These are phyloP conservation scores for Drosophila birchii DNA, from an alignment of 2,888 invertebrate genomes.

Conservation along the genomic window DNA sequence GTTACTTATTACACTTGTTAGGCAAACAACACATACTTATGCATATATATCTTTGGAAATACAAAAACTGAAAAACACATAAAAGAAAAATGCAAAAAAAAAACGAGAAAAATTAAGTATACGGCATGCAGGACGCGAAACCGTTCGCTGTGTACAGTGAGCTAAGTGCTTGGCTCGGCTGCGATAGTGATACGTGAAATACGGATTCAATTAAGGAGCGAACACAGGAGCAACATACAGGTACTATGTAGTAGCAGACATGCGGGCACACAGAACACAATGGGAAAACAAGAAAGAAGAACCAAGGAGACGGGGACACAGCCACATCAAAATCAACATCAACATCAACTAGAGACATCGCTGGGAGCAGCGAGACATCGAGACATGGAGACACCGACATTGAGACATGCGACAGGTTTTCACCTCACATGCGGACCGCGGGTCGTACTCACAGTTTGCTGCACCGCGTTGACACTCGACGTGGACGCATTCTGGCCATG, in stretches of 20 bases:
- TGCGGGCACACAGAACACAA: conserved; percentile 34
- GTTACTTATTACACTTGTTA: conserved; percentile 66
- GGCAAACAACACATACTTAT: conserved; percentile 9
- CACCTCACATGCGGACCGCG: conserved; percentile 62
- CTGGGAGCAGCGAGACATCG: conserved; percentile 7
- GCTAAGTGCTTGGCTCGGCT: conserved; percentile 57
- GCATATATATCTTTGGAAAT: conserved; percentile 27
- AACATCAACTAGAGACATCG: conserved; percentile 24
- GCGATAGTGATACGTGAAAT: conserved; percentile 65
- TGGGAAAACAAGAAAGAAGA: conserved; percentile 29
- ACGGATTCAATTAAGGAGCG: conserved; percentile 71
- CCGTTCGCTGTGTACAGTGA: conserved; percentile 24
- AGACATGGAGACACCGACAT: conserved; percentile 15
- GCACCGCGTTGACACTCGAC: conserved; percentile 72
- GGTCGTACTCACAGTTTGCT: conserved; percentile 83
- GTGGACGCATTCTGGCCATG: conserved; percentile 76
- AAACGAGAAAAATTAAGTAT: conserved; percentile 52
- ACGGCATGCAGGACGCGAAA: conserved; percentile 48
- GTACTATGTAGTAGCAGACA: conserved; percentile 28
- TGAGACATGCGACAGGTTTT: conserved; percentile 53
- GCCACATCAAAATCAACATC: conserved; percentile 14
- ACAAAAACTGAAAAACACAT: conserved; percentile 9
- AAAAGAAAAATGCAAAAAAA: neutral
- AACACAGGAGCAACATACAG: conserved; percentile 28
- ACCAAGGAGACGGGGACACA: conserved; percentile 44